Conservation (phyloP, 2,888 invertebrate species). For the Drosophila monieri region DNA sequence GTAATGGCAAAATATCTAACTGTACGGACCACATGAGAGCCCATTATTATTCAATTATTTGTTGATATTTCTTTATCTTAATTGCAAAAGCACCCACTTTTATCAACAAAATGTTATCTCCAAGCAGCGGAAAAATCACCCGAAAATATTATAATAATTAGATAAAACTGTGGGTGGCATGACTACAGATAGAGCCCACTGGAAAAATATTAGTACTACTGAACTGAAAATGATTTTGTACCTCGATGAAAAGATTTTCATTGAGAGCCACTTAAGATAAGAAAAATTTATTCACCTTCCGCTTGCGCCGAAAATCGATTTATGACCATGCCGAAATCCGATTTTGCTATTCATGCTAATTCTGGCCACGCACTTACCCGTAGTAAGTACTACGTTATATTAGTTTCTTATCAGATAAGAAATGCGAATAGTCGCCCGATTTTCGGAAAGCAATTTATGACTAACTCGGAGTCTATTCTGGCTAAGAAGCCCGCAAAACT, state of each 20-base stretch:
- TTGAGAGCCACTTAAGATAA: not conserved
- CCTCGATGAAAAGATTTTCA: not conserved
- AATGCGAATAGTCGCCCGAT: conserved; percentile 21
- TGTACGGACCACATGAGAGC: conserved; percentile 2
- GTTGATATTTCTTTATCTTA: conserved; percentile 53
- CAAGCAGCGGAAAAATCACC: conserved; percentile 16
- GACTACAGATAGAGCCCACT: not conserved
- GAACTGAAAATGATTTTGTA: not conserved
- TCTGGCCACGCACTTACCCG: not conserved
- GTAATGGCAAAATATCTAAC: not conserved
- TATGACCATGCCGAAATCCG: not conserved
- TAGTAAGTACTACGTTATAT: not conserved
- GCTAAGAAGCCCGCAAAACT: conserved; percentile 3
- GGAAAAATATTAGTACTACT: not conserved
- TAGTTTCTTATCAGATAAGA: not conserved
- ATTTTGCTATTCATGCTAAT: conserved; percentile 16
- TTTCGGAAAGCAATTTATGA: conserved; percentile 23
- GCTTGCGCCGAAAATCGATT: not conserved
- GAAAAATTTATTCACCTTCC: conserved; percentile 1
- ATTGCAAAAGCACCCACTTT: conserved; percentile 33
- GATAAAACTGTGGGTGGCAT: conserved; percentile 44
- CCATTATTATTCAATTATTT: conserved; percentile 31
- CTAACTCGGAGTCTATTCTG: conserved; percentile 11
- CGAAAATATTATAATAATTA: conserved; percentile 45
- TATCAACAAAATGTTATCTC: conserved; percentile 53